Conservation (phyloP, 1,140 invertebrate species). For the Hyles vespertilio region DNA sequence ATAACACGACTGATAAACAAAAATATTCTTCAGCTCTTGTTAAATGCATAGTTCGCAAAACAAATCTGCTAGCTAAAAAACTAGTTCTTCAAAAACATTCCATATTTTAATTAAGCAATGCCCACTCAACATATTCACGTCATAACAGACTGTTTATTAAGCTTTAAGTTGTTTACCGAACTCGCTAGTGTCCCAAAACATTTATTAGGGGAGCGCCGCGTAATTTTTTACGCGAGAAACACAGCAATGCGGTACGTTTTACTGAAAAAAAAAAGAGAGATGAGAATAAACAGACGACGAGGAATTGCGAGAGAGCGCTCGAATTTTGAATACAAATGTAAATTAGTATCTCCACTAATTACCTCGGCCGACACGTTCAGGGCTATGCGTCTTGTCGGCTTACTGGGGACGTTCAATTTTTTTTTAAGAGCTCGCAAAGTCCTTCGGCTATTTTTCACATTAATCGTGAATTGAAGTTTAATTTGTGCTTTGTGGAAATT, state of each 20-base stretch:
- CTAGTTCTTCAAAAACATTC: too few relatives aligned
- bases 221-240: slow-evolving; percentile 72
- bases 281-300: slow-evolving; percentile 73
- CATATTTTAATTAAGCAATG: too few relatives aligned
- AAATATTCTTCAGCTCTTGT: too few relatives aligned
- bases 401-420: slow-evolving; percentile 61
- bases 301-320: slow-evolving; percentile 72
- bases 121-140: too few relatives aligned
- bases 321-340: slow-evolving; percentile 78
- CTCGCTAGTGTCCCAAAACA: slow-evolving; percentile 53
- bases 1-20: too few relatives aligned
- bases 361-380: slow-evolving; percentile 68
- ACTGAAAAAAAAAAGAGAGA: slow-evolving; percentile 60
- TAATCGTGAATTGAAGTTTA: slow-evolving; percentile 11
- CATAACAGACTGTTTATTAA: slow-evolving; percentile 26
- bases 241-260: slow-evolving; percentile 71
- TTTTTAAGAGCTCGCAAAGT: slow-evolving; percentile 53
- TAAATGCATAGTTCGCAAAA: too few relatives aligned
- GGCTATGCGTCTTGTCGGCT: slow-evolving; percentile 71
- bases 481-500: slow-evolving; percentile 7
- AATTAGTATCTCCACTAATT: slow-evolving; percentile 77
- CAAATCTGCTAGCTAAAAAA: too few relatives aligned
- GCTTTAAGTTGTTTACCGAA: slow-evolving; percentile 34
- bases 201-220: slow-evolving; percentile 59
- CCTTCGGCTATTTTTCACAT: slow-evolving; percentile 54